Evolutionary conservation across 2,888 invertebrate genomes (phyloP).

Genomic region (Meteorus cinctellus): DNA sequence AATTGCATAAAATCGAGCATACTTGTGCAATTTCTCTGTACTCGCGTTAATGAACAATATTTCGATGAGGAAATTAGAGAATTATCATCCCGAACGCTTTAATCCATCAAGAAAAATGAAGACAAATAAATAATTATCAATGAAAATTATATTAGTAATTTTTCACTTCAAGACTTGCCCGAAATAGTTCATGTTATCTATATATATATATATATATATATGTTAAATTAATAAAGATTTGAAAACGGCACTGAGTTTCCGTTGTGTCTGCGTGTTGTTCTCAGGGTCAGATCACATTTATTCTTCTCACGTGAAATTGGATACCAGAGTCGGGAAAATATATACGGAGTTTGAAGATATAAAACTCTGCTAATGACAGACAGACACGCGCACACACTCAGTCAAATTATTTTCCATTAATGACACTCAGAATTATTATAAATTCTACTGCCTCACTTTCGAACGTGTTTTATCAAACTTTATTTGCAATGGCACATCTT

Average conservation of each 20-base stretch:
- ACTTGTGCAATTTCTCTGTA: too few species aligned
- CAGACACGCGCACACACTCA: background rate
- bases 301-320: conserved; percentile 37
- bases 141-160: too few species aligned
- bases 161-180: too few species aligned
- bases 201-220: background rate
- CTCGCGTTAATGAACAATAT: too few species aligned
- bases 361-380: background rate
- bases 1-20: too few species aligned
- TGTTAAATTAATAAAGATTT: background rate
- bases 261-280: background rate
- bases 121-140: too few species aligned
- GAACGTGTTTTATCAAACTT: background rate
- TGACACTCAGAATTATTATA: conserved; percentile 2
- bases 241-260: background rate
- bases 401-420: background rate
- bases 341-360: background rate
- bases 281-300: conserved; percentile 33
- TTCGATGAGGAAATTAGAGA: too few species aligned
- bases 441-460: background rate
- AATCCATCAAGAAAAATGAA: too few species aligned
- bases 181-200: background rate
- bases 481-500: background rate
- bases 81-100: too few species aligned
- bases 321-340: conserved; percentile 13